Percentiles rank a stretch among this genome's conserved stretches.
Conservation (phyloP, 2,113 vertebrate species). For the Rafetus swinhoei region DNA sequence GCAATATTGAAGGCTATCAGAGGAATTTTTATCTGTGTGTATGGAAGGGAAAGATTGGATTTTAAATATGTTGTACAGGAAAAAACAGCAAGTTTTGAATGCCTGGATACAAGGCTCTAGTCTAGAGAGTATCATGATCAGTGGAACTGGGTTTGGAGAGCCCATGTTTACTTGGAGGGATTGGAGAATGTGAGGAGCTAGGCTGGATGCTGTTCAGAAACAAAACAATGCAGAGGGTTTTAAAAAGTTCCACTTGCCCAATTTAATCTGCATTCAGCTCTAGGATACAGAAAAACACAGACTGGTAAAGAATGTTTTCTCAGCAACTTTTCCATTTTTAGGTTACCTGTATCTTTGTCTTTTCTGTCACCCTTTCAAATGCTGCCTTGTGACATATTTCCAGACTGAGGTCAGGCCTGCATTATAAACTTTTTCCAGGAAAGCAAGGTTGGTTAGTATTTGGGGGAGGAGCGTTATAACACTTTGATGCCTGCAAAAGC, state of each 20-base stretch:
- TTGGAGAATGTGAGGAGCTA: too few relatives aligned
- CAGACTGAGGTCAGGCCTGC: slow-evolving; percentile 11
- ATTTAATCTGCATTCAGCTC: too few relatives aligned
- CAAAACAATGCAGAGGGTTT: too few relatives aligned
- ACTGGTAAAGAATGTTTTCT: neutral
- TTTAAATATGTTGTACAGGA: neutral
- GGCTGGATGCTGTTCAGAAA: too few relatives aligned
- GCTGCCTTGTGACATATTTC: neutral
- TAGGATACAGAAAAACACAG: neutral
- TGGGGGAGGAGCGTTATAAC: slow-evolving; percentile 9
- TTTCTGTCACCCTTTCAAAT: slow-evolving; percentile 25
- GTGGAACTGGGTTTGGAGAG: too few relatives aligned
- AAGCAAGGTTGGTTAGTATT: neutral
- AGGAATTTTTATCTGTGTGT: too few relatives aligned
- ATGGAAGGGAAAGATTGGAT: neutral
- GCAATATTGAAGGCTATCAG: neutral
- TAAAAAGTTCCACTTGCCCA: too few relatives aligned
- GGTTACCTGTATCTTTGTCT: slow-evolving; percentile 22
- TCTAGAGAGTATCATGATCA: neutral
- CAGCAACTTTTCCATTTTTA: slow-evolving; percentile 30
- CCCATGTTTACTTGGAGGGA: too few relatives aligned
- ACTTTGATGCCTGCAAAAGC: slow-evolving; percentile 14
- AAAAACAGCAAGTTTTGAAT: neutral
- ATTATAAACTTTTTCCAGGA: slow-evolving; percentile 9
- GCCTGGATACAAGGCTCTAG: neutral